Evolutionary conservation across 2,888 invertebrate genomes (phyloP).

Genomic region (Nasonia oneida): DNA sequence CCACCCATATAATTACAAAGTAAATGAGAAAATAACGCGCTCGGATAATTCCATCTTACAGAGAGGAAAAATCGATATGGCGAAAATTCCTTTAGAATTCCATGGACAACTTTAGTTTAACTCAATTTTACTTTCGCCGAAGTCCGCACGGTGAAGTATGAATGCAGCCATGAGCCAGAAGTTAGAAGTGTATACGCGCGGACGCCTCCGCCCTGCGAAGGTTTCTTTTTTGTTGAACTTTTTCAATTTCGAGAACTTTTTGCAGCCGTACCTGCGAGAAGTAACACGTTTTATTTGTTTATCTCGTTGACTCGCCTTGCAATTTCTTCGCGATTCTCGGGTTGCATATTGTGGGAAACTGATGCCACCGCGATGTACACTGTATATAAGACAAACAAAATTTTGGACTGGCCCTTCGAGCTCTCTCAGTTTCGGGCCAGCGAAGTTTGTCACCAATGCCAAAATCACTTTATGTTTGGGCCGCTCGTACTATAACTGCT

Average conservation of each 20-base stretch:
- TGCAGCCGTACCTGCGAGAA: neutral
- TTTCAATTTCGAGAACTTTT: neutral
- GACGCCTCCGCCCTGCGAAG: neutral
- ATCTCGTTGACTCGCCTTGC: neutral
- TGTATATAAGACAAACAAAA: too few relatives aligned
- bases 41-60: too few relatives aligned
- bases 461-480: too few relatives aligned
- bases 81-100: neutral
- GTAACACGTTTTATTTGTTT: neutral
- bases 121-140: slow-evolving; percentile 3
- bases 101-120: neutral
- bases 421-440: too few relatives aligned
- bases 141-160: neutral
- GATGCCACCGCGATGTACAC: too few relatives aligned
- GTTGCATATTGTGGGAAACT: too few relatives aligned
- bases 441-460: too few relatives aligned
- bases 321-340: neutral
- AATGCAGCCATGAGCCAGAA: neutral
- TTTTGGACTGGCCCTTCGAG: too few relatives aligned
- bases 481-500: too few relatives aligned
- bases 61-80: neutral
- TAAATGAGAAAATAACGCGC: too few relatives aligned
- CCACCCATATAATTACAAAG: neutral
- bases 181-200: neutral
- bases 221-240: neutral